phyloP scores from a whole-genome alignment of 1,140 invertebrate species.

The Pteromalus puparum region DNA sequence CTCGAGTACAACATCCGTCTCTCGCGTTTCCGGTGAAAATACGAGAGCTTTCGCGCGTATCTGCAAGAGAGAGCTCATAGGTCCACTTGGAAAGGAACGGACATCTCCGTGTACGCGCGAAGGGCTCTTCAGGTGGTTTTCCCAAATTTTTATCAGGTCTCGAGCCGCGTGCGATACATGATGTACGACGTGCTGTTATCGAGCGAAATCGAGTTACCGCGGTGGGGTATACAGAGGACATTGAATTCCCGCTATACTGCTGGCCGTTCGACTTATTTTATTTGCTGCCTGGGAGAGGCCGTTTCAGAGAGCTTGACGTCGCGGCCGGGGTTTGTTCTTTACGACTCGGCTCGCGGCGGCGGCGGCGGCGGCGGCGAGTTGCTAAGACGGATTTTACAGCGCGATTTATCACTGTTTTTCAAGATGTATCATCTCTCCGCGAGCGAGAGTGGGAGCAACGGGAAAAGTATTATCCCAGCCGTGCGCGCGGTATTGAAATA shows the following conservation, averaged over 20 bases:
- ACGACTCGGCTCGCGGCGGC: not conserved
- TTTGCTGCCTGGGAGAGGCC: too few relatives aligned
- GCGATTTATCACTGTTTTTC: not conserved
- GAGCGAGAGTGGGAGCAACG: too few relatives aligned
- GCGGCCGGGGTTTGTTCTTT: not conserved
- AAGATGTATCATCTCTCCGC: not conserved
- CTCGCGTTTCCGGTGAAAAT: too few relatives aligned
- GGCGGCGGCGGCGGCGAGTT: not conserved
- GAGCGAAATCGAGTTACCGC: constrained; percentile 8
- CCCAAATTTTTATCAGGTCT: constrained; percentile 10
- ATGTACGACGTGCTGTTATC: not conserved
- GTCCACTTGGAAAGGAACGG: too few relatives aligned
- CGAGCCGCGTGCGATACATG: not conserved
- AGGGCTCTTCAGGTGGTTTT: constrained; percentile 29
- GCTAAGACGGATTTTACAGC: not conserved
- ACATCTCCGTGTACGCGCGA: too few relatives aligned
- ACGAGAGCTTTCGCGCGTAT: too few relatives aligned
- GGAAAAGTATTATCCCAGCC: not conserved
- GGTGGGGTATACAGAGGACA: not conserved
- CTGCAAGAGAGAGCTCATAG: too few relatives aligned
- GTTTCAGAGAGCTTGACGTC: not conserved
- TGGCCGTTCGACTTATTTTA: not conserved
- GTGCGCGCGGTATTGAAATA: not conserved
- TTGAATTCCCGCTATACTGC: not conserved
- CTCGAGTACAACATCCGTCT: too few relatives aligned